Evolutionary conservation across 2,888 invertebrate species (phyloP).

Genomic region (Troglohyphantes excavatus): DNA sequence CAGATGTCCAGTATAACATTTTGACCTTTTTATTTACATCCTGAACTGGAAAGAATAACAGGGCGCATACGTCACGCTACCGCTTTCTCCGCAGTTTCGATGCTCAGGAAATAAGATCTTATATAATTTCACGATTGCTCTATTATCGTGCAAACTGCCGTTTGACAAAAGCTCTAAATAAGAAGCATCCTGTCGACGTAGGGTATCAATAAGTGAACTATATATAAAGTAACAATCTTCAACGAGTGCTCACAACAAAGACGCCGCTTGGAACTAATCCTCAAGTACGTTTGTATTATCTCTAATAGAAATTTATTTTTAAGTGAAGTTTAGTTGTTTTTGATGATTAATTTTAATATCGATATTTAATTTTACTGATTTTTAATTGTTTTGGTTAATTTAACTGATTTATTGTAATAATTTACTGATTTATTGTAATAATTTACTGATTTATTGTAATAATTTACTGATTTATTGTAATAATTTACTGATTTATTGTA

Average conservation of each 20-base stretch:
- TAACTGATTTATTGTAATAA: no score
- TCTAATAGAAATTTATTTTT: not conserved
- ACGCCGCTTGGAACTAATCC: not conserved
- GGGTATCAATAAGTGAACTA: not conserved
- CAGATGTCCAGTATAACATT: not conserved
- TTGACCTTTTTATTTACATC: constrained; percentile 17
- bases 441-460: no score
- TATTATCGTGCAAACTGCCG: not conserved
- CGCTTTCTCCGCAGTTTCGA: not conserved
- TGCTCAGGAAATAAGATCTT: not conserved
- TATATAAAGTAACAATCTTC: constrained; percentile 2
- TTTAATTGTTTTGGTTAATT: no score
- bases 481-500: no score
- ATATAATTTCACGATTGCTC: not conserved
- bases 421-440: no score
- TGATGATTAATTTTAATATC: no score
- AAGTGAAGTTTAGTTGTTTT: no score
- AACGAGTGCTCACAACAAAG: not conserved
- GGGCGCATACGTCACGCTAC: not conserved
- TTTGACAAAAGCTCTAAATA: not conserved
- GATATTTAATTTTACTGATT: no score
- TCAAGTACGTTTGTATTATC: not conserved
- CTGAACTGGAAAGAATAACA: not conserved
- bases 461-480: no score
- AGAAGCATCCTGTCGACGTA: constrained; percentile 11